Evolutionary conservation across 2,797 vertebrate genomes (phyloP), one percentile per base, ranked within the genome.

Genomic region (Chromis chromis): DNA sequence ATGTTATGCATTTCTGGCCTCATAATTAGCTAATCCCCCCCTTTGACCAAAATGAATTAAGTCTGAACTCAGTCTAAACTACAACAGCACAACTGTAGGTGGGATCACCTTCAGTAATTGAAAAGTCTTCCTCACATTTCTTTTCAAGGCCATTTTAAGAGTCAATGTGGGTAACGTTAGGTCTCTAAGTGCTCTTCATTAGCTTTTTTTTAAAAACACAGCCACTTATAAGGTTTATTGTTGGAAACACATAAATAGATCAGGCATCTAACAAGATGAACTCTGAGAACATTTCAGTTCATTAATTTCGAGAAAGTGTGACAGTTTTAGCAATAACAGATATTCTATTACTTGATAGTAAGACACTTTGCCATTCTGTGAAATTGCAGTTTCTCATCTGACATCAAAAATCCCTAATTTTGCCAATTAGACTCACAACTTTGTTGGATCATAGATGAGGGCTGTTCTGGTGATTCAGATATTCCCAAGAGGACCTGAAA

Each of bases 401-500:
- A 33, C 48, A 49, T 74, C 39, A 61, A 21, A 76, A 55, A 54
- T 42, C n/a, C 1, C 24, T 40, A 7, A 54, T 27, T 63, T 74
- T 81, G 36, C 21, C 16, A 39, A 4, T 39, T 21, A 28, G 24
- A 13, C 33, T 55, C 28, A 33, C n/a, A 50, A 7, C 49, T 70
- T 62, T 48, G 6, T 25, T 74, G 6, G 39, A 59, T 65, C 36
- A 50, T 62, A 66, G 25, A 79, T 50, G 21, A 76, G 53, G 40
- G 36, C 14, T 52, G 12, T 72, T 19, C 39, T 69, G 27, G 53
- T 78, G 64, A 82, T 83, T 74, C 55, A 0, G 3, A 59, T 59
- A 62, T 85, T 73, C 65, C 70, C 42, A 6, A 73, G 63, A 82
- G 86, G 22, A 55, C 40, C 63, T 76, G 66, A 81, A 77, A 74